These are phyloP conservation scores for Drosophila demipolita DNA, from an alignment of 2,888 invertebrate genomes.

Conservation along the genomic window DNA sequence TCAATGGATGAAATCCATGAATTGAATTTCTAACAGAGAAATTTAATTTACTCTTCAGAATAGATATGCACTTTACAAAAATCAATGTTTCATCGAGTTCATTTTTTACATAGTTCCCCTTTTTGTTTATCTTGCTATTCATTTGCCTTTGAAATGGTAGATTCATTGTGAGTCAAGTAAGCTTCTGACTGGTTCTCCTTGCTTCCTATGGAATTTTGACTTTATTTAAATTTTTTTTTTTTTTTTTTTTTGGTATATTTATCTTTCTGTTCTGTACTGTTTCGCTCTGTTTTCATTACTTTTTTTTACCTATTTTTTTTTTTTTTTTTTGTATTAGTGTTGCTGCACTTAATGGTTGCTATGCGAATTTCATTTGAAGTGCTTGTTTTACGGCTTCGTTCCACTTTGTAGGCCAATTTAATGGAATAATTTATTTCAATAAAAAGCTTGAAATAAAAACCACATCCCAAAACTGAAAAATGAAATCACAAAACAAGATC, in stretches of 20 bases:
- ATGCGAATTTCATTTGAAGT: slow-evolving; percentile 54
- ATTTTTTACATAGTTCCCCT: slow-evolving; percentile 36
- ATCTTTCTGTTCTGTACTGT: not conserved
- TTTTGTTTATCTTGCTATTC: slow-evolving; percentile 44
- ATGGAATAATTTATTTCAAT: slow-evolving; percentile 66
- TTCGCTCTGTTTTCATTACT: slow-evolving; percentile 16
- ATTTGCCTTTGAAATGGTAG: slow-evolving; percentile 65
- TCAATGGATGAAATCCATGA: not conserved
- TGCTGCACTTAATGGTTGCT: slow-evolving; percentile 66
- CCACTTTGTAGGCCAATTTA: slow-evolving; percentile 73
- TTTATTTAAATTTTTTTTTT: slow-evolving; percentile 69
- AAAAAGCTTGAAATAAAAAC: slow-evolving; percentile 44
- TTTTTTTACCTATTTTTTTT: slow-evolving; percentile 13
- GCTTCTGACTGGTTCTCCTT: slow-evolving; percentile 11
- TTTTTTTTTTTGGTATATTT: slow-evolving; percentile 40
- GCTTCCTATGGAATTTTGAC: slow-evolving; percentile 66
- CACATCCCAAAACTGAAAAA: slow-evolving; percentile 35
- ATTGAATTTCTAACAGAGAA: not conserved
- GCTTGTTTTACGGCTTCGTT: slow-evolving; percentile 52
- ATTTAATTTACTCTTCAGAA: not conserved
- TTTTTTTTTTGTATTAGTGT: slow-evolving; percentile 43
- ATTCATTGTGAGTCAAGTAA: slow-evolving; percentile 31
- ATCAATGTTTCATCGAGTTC: not conserved
- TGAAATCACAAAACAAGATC: slow-evolving; percentile 30
- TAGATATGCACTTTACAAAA: not conserved